A percentile compares a stretch with the other conserved stretches of the same genome.
Conservation (phyloP, 2,888 invertebrate species). For the Hipparchia semele region DNA sequence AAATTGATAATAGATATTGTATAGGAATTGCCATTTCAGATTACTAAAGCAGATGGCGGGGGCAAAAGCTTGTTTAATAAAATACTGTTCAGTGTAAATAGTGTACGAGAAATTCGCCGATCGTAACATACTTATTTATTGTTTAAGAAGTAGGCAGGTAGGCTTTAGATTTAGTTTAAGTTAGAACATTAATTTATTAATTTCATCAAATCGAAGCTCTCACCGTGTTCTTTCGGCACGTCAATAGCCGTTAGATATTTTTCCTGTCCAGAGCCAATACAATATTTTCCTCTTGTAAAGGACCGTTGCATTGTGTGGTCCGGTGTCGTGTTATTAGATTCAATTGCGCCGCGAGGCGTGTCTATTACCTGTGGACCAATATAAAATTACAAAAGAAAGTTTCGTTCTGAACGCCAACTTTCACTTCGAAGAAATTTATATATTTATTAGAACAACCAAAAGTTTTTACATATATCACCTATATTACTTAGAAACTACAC, state of each 20-base stretch:
- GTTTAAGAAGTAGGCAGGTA: too few relatives aligned
- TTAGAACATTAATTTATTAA: background rate
- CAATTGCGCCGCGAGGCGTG: conserved; percentile 2
- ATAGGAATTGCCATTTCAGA: too few relatives aligned
- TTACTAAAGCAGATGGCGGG: too few relatives aligned
- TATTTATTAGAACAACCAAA: too few relatives aligned
- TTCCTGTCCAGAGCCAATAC: background rate
- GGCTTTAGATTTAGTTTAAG: background rate
- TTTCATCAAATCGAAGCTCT: background rate
- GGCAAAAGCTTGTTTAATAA: too few relatives aligned
- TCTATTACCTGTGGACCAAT: conserved; percentile 3
- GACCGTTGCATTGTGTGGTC: background rate
- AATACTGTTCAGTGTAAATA: too few relatives aligned
- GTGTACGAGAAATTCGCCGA: too few relatives aligned
- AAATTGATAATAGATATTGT: too few relatives aligned
- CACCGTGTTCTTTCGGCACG: background rate
- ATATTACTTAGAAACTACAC: too few relatives aligned
- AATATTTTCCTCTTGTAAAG: conserved; percentile 15
- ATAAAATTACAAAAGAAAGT: conserved; percentile 27
- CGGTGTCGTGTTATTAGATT: conserved; percentile 1
- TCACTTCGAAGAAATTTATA: conserved; percentile 21
- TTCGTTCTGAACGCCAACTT: conserved; percentile 24
- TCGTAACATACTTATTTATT: too few relatives aligned
- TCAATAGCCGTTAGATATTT: background rate
- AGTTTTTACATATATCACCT: too few relatives aligned